Conservation (phyloP, 2,797 vertebrate species). For the Vultur gryphus region DNA sequence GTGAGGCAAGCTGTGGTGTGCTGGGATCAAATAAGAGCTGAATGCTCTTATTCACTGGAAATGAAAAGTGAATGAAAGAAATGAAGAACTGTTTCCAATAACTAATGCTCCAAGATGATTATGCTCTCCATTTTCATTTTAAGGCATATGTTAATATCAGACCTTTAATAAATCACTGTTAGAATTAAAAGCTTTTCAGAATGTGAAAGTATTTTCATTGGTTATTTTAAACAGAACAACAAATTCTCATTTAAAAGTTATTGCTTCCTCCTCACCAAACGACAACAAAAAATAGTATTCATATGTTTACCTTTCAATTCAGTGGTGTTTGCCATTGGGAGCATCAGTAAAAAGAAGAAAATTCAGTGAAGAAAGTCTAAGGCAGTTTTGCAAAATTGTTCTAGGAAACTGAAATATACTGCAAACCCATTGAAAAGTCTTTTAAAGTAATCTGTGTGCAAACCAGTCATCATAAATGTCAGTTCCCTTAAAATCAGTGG, state of each 20-base stretch:
- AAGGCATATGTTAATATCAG: background rate
- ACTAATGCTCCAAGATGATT: background rate
- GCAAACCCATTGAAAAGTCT: background rate
- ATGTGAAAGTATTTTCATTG: background rate
- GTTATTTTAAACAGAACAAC: background rate
- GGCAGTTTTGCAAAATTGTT: background rate
- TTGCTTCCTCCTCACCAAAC: background rate
- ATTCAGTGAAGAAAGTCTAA: background rate
- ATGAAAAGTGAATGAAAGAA: background rate
- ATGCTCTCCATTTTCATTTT: background rate
- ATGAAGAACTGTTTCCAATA: background rate
- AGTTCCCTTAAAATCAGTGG: background rate
- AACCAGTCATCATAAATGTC: background rate
- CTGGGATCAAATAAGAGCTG: background rate
- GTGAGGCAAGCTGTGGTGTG: background rate
- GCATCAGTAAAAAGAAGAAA: background rate
- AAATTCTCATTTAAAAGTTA: background rate
- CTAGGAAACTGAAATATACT: background rate
- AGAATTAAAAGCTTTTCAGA: background rate
- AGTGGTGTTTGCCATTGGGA: background rate
- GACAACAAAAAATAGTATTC: background rate
- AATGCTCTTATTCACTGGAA: background rate
- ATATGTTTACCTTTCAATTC: background rate
- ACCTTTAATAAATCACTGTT: background rate
- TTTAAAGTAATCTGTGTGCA: constrained; percentile 23